Evolutionary conservation across 1,140 invertebrate species (phyloP), one percentile per base, ranked within the genome.

Genomic region (Grapholita molesta): DNA sequence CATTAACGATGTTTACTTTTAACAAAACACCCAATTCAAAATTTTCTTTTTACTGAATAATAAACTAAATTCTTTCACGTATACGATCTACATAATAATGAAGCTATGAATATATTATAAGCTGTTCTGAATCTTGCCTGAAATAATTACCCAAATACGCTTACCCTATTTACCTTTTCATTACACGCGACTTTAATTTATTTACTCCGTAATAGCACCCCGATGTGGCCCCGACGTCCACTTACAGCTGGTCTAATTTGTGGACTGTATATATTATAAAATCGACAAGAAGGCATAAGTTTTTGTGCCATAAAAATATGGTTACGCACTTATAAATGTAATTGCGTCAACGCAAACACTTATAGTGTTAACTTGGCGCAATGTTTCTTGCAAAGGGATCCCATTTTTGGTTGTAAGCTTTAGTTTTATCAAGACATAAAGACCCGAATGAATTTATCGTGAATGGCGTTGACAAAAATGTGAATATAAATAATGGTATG

Each of bases 381-480:
- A 72, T 70, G 76, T 65, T 89, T 90, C 87, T 87, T 85, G 72
- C 68, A 3, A 48, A 30, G n/a, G 66, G 32, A 65, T 76, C 64
- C 80, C 87, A 83, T 83, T 83, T 88, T 83, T 70, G 87, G 82
- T 72, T 70, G 78, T 90, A 85, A 86, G 88, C 88, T 90, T 91
- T 86, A 88, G 81, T 88, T 83, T 89, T 91, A 90, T 89, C 85
- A 89, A 89, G 86, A 90, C 88, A 89, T 89, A 91, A 89, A 90
- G 88, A 86, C 80, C 79, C 80, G 84, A 88, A 90, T 90, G 87
- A 89, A 88, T 89, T 88, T 84, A 88, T 87, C 77, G 73, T 83
- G 85, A 87, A 90, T 83, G 86, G 87, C 86, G 86, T 89, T 89
- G 86, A 88, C 81, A 89, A 91, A 89, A 91, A 91, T 89, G 89